Percentiles rank a stretch among this genome's conserved stretches.
Conservation (phyloP, 2,797 vertebrate genomes). For the Hippopotamyrus pictus region DNA sequence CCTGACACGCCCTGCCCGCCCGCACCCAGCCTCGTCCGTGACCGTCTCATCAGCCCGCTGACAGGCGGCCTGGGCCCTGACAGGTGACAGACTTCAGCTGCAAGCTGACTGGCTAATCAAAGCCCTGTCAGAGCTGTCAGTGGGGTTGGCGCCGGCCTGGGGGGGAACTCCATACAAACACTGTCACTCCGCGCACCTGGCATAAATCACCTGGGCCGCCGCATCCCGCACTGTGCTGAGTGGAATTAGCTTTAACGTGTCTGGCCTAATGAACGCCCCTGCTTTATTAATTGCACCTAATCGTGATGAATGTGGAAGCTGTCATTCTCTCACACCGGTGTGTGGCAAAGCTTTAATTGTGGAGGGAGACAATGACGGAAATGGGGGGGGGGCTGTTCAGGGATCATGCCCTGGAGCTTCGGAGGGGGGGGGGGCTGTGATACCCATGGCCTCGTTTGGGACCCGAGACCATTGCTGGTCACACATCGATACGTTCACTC, state of each 20-base stretch:
- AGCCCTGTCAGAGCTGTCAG: slow-evolving; percentile 84
- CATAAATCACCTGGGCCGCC: slow-evolving; percentile 58
- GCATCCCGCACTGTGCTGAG: slow-evolving; percentile 33
- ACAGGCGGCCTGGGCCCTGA: slow-evolving; percentile 74
- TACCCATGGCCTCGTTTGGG: background rate
- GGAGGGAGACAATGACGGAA: slow-evolving; percentile 10
- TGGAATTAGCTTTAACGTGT: slow-evolving; percentile 35
- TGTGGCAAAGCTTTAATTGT: slow-evolving; percentile 27
- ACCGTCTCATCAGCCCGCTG: slow-evolving; percentile 50
- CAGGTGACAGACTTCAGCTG: slow-evolving; percentile 87
- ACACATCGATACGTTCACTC: background rate
- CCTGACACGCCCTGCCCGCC: slow-evolving; percentile 4
- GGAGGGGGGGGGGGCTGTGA: background rate
- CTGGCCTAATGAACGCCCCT: slow-evolving; percentile 40
- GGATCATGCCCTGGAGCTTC: background rate
- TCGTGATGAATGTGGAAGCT: slow-evolving; percentile 43
- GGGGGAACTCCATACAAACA: slow-evolving; percentile 42
- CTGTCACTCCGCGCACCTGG: slow-evolving; percentile 52
- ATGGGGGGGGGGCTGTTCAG: background rate
- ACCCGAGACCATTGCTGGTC: background rate
- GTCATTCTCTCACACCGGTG: slow-evolving; percentile 31
- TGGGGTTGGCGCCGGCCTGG: slow-evolving; percentile 30
- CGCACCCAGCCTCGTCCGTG: slow-evolving; percentile 13
- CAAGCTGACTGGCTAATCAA: slow-evolving; percentile 96
- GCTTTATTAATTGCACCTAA: slow-evolving; percentile 50